Evolutionary conservation across 1,140 invertebrate species (phyloP).

Genomic region (Pinna nobilis): DNA sequence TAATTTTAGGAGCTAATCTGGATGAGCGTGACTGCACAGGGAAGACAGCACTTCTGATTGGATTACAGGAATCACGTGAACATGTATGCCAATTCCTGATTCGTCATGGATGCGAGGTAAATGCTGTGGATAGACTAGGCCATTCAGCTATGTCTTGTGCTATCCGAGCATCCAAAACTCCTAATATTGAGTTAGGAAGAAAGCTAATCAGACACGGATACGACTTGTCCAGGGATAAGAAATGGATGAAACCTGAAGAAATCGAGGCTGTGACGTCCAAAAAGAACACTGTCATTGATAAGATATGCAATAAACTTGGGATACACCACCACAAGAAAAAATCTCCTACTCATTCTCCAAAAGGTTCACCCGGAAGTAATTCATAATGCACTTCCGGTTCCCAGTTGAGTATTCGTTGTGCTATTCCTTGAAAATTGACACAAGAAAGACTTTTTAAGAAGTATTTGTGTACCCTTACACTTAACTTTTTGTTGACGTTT

Average conservation of each 20-base stretch:
- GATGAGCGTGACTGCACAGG: constrained; percentile 43
- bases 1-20: constrained; percentile 30
- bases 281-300: constrained; percentile 6
- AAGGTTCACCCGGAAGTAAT: too few relatives aligned
- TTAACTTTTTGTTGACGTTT: too few relatives aligned
- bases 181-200: constrained; percentile 1
- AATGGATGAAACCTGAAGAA: constrained; percentile 21
- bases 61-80: constrained; percentile 33
- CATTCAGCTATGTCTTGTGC: constrained; percentile 31
- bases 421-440: too few relatives aligned
- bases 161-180: constrained; percentile 8
- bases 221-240: constrained; percentile 11
- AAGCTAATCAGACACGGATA: constrained; percentile 18
- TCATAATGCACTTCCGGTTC: too few relatives aligned
- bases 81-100: constrained; percentile 32
- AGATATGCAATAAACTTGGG: constrained; percentile 3
- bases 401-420: too few relatives aligned
- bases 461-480: too few relatives aligned
- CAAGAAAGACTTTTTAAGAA: too few relatives aligned
- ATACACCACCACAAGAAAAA: too few relatives aligned
- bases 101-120: constrained; percentile 31
- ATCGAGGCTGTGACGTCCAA: constrained; percentile 8
- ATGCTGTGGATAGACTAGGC: constrained; percentile 30
- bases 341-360: too few relatives aligned
- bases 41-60: constrained; percentile 39